Base-by-base conservation (phyloP, 2,888 invertebrate genomes). In the Xestia c-nigrum region DNA sequence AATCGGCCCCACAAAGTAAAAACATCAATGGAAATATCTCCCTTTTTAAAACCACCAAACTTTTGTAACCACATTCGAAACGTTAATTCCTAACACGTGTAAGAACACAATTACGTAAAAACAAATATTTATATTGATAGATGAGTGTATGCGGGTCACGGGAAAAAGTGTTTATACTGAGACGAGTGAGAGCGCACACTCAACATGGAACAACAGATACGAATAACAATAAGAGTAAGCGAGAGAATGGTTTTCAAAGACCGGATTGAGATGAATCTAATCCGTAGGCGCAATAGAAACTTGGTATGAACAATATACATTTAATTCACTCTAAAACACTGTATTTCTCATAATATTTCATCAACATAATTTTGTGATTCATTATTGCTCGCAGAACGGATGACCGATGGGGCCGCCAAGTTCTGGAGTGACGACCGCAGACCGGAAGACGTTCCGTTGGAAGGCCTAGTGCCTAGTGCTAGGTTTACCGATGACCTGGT, bases 51-150 rank as follows among this genome's bases (percentile, higher is more conserved):
- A 47, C 10, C 3, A 6, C 3, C 3, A 65, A 55, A 71, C 14
- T 43, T 71, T 50, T 57, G 19, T 4, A n/a, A 47, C 46, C 31
- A 7, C 31, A 50, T 64, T 64, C 21, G 24, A 43, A 80, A 3
- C 38, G 12, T 43, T 14, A 63, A 40, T 52, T 61, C 55, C 38
- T 14, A 21, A 40, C 52, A 52, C 74, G 74, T 80, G 61, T 72
- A 72, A 50, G 24, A 46, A 24, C 43, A n/a, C 31, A 55, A 38
- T 24, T 9, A 68, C n/a, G 16, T 50, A 38, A 50, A 50, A 57
- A 4, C 64, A 43, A 43, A 64, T 9, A 64, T 64, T 64, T 64
- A 43, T 14, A 64, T 43, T 3, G 40, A 3, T 43, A 14, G 64
- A 64, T 63, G 43, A 38, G 63, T n/a, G 12, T 1, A 9, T 14